These are phyloP conservation scores for Masnerella sp. DNA, from an alignment of 2,888 invertebrate species.

Conservation along the genomic window DNA sequence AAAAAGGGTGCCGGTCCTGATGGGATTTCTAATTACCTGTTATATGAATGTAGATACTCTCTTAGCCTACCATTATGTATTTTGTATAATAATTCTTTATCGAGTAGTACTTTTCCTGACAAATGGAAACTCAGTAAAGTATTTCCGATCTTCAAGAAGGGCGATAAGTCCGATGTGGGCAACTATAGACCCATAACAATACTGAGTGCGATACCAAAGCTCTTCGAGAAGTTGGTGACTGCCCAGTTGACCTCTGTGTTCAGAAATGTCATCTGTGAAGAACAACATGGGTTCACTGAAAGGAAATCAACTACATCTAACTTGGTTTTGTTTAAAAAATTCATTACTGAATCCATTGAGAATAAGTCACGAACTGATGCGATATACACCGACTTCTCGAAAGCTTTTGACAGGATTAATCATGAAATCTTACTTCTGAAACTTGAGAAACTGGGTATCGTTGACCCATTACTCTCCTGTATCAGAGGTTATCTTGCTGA, in stretches of 20 bases:
- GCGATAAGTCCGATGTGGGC: not conserved
- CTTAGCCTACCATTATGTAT: not conserved
- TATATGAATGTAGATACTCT: not conserved
- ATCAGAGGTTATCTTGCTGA: not conserved
- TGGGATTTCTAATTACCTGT: not conserved
- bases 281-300: conserved; percentile 5
- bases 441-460: not conserved
- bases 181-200: conserved; percentile 8
- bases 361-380: not conserved
- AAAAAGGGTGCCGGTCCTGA: conserved; percentile 17
- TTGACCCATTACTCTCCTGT: not conserved
- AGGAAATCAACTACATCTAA: not conserved
- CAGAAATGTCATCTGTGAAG: not conserved
- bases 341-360: not conserved
- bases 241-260: not conserved
- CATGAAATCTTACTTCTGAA: not conserved
- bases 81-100: not conserved
- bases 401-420: conserved; percentile 19
- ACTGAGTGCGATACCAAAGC: conserved; percentile 1
- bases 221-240: conserved; percentile 1
- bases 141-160: conserved; percentile 11
- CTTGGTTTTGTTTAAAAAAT: not conserved
- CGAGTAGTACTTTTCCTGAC: not conserved
- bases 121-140: conserved; percentile 9
- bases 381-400: conserved; percentile 5